A percentile compares a stretch with the other conserved stretches of the same genome.
phyloP scores from a whole-genome alignment of 2,888 invertebrate genomes.

The Hypena proboscidalis region DNA sequence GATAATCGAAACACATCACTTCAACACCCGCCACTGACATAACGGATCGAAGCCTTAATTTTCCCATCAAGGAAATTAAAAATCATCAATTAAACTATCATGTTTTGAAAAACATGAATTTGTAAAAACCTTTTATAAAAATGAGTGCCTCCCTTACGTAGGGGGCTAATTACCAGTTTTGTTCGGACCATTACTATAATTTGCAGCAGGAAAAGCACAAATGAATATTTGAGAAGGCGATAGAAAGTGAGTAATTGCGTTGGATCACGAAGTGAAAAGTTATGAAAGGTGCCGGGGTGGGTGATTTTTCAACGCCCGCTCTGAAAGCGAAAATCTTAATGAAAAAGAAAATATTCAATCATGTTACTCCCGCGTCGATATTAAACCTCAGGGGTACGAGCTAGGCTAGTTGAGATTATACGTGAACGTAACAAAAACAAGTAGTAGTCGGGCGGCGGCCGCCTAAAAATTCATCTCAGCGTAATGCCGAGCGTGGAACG shows the following conservation, averaged over 20 bases:
- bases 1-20: constrained; percentile 31
- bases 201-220: constrained; percentile 80
- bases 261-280: constrained; percentile 85
- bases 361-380: constrained; percentile 48
- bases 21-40: constrained; percentile 1
- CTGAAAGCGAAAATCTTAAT: constrained; percentile 77
- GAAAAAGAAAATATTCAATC: constrained; percentile 79
- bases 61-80: constrained; percentile 60
- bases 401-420: constrained; percentile 12
- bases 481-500: constrained; percentile 76
- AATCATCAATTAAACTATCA: constrained; percentile 54
- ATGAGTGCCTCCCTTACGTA: constrained; percentile 60
- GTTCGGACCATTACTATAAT: constrained; percentile 80
- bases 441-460: constrained; percentile 51
- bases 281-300: constrained; percentile 82
- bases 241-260: constrained; percentile 82
- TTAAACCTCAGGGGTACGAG: constrained; percentile 28
- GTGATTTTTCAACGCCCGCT: constrained; percentile 77
- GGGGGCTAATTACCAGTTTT: constrained; percentile 77
- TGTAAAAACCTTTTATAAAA: constrained; percentile 55
- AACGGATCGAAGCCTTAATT: constrained; percentile 21
- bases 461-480: constrained; percentile 79
- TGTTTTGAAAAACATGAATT: constrained; percentile 37
- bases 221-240: constrained; percentile 85
- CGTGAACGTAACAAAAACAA: constrained; percentile 44